Evolutionary conservation across 1,140 invertebrate genomes (phyloP), one percentile per base, ranked within the genome.

Genomic region (Panagrolaimus sp.): DNA sequence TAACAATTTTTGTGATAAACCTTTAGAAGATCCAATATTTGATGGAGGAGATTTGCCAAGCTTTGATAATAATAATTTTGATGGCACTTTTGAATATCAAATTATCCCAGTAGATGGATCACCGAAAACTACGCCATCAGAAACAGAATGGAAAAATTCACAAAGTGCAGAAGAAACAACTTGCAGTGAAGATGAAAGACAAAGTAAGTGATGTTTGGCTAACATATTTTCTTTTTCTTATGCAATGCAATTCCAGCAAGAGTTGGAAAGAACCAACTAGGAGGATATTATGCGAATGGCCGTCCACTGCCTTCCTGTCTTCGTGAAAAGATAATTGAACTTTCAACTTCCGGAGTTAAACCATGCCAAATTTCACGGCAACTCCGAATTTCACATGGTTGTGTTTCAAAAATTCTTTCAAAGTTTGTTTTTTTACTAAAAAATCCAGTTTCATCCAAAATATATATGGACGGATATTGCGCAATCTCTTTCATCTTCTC

Each of bases 311-410:
- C 69, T 16, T 51, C 46, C 16, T 62, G 70, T 27, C 66, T 70
- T 23, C 47, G 69, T 4, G 66, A 70, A 47, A 70, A 69, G 47
- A 70, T 70, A 11, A 69, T 70, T 27, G n/a, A 31, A 14, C 25
- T 70, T 66, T 66, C 69, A 11, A 68, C 27, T 53, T 48, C 65
- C 9, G 69, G 69, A 4, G 57, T 70, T 4, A 70, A 70, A 57
- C 85, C 86, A 5, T 86, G 85, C 77, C 87, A 87, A 69, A 87
- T 88, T 71, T 87, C 86, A 48, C 77, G 87, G 1, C 85, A 87
- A 74, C 77, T 88, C 1, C 83, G 87, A 61, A 86, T 87, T 9
- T 87, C 86, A 5, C 87, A 87, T 78, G 87, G 87, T 5, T 87
- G 87, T 78, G 87, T 87, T 20, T 86, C 85, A 68, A 87, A 87